Percentiles rank a stretch among this genome's conserved stretches.
These are phyloP conservation scores for Pseudochirops cupreus DNA, from an alignment of 2,797 vertebrate species.

Conservation along the genomic window DNA sequence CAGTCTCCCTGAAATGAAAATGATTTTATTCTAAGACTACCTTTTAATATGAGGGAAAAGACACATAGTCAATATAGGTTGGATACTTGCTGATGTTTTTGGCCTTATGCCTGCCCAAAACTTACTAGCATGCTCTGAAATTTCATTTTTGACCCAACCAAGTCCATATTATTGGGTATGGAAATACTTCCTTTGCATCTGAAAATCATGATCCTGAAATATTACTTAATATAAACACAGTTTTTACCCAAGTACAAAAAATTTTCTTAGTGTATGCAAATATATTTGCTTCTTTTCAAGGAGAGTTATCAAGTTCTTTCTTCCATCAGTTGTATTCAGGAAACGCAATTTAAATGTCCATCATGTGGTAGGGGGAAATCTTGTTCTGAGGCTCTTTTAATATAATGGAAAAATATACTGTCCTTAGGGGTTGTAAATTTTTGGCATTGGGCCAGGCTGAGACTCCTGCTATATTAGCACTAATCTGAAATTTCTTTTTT, in stretches of 20 bases:
- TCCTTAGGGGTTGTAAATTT: constrained; percentile 27
- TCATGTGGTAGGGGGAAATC: background rate
- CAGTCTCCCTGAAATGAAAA: constrained; percentile 59
- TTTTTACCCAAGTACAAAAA: background rate
- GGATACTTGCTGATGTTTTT: background rate
- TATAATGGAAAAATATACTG: constrained; percentile 35
- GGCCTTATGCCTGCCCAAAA: constrained; percentile 33
- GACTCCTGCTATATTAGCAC: background rate
- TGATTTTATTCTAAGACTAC: constrained; percentile 26
- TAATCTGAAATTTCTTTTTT: background rate
- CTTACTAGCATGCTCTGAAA: constrained; percentile 1
- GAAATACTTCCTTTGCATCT: constrained; percentile 16
- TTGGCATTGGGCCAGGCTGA: constrained; percentile 11
- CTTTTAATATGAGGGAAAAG: constrained; percentile 60
- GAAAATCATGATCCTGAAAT: background rate
- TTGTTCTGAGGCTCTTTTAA: constrained; percentile 1
- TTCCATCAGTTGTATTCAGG: background rate
- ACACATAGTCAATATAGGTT: background rate
- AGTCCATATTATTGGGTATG: constrained; percentile 45
- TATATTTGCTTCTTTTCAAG: background rate
- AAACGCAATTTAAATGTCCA: constrained; percentile 15
- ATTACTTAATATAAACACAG: background rate
- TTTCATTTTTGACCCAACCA: constrained; percentile 63
- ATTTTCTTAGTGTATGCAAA: background rate
- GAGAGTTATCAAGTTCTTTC: background rate